Evolutionary conservation across 2,113 vertebrate species (phyloP).

Genomic region (Myiozetetes cayanensis): DNA sequence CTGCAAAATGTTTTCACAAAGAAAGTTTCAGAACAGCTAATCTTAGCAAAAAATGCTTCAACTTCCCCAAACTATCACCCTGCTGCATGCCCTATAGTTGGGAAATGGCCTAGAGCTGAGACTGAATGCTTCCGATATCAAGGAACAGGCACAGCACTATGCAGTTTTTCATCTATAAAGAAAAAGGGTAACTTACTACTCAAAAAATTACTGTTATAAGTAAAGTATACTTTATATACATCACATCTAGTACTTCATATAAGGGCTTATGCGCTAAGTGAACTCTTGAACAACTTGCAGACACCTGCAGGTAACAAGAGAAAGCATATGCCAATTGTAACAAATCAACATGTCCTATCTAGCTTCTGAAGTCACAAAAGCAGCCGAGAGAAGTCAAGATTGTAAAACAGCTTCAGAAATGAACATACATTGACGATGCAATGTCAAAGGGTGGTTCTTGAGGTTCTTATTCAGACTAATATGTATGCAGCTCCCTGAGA

Average conservation of each 20-base stretch:
- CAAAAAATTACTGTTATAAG: neutral
- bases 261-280: neutral
- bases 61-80: neutral
- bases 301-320: accelerated
- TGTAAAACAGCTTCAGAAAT: neutral
- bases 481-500: neutral
- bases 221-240: no score
- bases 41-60: neutral
- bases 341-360: neutral
- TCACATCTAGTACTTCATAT: neutral
- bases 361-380: neutral
- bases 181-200: neutral
- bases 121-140: neutral
- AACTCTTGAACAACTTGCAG: neutral
- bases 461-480: neutral
- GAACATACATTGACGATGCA: neutral
- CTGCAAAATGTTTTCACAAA: neutral
- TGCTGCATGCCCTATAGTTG: accelerated
- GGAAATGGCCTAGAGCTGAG: neutral
- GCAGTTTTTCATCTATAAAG: neutral
- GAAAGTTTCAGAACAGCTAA: neutral
- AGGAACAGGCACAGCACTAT: accelerated
- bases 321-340: accelerated
- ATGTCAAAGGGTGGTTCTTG: neutral
- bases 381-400: neutral